Percentiles rank a stretch among this genome's conserved stretches.
Conservation (phyloP, 1,140 invertebrate species). For the Neodiprion pinetum region DNA sequence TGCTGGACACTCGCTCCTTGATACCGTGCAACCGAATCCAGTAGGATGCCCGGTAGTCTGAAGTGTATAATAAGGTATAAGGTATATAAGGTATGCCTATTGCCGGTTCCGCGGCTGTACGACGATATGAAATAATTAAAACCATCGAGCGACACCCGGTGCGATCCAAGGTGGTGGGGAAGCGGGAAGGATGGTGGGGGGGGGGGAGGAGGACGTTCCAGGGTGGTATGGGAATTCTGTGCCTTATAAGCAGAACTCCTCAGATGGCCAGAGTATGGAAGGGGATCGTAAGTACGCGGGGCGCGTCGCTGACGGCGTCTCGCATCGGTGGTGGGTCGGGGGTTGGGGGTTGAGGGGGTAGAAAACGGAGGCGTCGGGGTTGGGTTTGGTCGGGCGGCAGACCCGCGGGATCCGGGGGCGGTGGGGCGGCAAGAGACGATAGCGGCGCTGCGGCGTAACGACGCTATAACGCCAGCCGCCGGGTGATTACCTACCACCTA, state of each 20-base stretch:
- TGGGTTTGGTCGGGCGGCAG: slow-evolving; percentile 20
- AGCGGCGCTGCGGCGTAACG: slow-evolving; percentile 53
- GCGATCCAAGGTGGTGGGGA: not conserved
- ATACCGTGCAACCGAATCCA: no score
- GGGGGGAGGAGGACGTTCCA: not conserved
- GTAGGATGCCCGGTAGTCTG: no score
- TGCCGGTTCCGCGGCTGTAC: not conserved
- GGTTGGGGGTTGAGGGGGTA: not conserved
- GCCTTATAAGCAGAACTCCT: not conserved
- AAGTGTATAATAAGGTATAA: no score
- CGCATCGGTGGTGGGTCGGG: not conserved
- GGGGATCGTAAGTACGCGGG: slow-evolving; percentile 5
- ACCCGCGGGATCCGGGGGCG: slow-evolving; percentile 22
- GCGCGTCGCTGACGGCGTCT: slow-evolving; percentile 3
- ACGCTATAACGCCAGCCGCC: slow-evolving; percentile 56
- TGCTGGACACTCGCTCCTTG: no score
- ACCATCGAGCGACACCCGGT: slow-evolving; percentile 24
- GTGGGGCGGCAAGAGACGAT: slow-evolving; percentile 31
- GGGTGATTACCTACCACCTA: slow-evolving; percentile 57
- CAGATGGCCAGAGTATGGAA: slow-evolving; percentile 1
- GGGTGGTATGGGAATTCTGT: not conserved
- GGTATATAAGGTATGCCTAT: not conserved
- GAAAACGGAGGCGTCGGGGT: slow-evolving; percentile 27
- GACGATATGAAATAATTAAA: slow-evolving; percentile 46
- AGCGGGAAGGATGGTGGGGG: no score